These are phyloP conservation scores for Stegodyphus mimosarum DNA, from an alignment of 1,140 invertebrate genomes.

Conservation along the genomic window DNA sequence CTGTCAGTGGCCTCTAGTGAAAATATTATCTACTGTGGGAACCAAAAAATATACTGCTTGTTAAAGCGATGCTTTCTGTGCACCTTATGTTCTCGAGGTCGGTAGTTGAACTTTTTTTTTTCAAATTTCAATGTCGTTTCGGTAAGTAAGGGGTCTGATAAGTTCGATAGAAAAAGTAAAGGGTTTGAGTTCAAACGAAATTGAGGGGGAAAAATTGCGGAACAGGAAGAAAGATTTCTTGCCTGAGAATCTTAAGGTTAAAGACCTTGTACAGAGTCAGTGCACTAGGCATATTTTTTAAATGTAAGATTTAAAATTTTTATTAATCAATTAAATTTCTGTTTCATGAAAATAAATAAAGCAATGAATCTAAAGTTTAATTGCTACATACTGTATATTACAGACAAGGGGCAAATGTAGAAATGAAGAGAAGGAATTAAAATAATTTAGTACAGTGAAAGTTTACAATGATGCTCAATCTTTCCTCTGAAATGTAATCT, in stretches of 20 bases:
- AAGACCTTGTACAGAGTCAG: constrained; percentile 1
- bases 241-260: constrained; percentile 45
- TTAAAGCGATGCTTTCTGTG: not conserved
- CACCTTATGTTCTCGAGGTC: constrained; percentile 37
- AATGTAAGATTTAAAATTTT: too few species aligned
- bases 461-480: too few species aligned
- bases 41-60: constrained; percentile 11
- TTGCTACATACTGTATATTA: too few species aligned
- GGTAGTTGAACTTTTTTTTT: constrained; percentile 43
- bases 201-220: not conserved
- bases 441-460: too few species aligned
- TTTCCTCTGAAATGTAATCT: too few species aligned
- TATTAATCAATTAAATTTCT: too few species aligned
- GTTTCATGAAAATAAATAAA: too few species aligned
- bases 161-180: constrained; percentile 13
- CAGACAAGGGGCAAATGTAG: too few species aligned
- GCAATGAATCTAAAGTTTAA: too few species aligned
- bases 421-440: too few species aligned
- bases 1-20: constrained; percentile 40
- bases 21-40: constrained; percentile 32
- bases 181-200: constrained; percentile 6
- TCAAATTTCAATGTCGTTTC: not conserved
- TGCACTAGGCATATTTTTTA: too few species aligned
- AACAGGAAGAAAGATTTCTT: constrained; percentile 35
- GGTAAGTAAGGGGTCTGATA: constrained; percentile 7